Evolutionary conservation across 2,888 invertebrate genomes (phyloP).

Genomic region (Caenorhabditis macrosperma): DNA sequence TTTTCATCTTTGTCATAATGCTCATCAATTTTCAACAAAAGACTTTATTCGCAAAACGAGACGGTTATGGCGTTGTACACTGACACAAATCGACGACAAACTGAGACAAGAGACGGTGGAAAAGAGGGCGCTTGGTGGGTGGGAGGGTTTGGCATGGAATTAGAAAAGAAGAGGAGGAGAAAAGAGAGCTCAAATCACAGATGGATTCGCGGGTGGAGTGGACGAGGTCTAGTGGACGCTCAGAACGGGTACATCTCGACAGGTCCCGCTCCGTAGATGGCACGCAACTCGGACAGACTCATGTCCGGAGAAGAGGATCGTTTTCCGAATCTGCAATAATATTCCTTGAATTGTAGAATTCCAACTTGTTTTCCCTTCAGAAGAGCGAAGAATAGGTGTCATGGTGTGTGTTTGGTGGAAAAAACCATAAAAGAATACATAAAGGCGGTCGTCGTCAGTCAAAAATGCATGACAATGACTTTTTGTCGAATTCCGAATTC

Average conservation of each 20-base stretch:
- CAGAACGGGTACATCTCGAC: slow-evolving; percentile 27
- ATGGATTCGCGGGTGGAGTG: background rate
- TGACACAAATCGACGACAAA: slow-evolving; percentile 53
- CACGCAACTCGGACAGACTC: slow-evolving; percentile 24
- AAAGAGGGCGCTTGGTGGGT: background rate
- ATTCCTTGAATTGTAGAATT: background rate
- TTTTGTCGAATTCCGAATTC: background rate
- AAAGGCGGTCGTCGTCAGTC: slow-evolving; percentile 14
- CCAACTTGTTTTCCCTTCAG: slow-evolving; percentile 22
- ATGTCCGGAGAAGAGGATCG: slow-evolving; percentile 43
- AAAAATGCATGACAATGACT: slow-evolving; percentile 41
- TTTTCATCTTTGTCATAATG: background rate
- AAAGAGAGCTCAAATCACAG: slow-evolving; percentile 37
- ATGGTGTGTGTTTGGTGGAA: background rate
- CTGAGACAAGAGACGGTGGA: background rate
- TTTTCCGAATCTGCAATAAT: slow-evolving; percentile 61
- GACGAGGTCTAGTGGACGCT: background rate
- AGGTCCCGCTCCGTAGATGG: slow-evolving; percentile 39
- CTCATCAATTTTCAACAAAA: slow-evolving; percentile 4
- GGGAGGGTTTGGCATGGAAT: background rate
- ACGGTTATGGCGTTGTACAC: slow-evolving; percentile 37
- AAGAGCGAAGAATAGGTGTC: slow-evolving; percentile 22
- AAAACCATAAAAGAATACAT: slow-evolving; percentile 44
- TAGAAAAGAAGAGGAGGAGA: no score
- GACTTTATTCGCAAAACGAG: slow-evolving; percentile 34